phyloP scores from a whole-genome alignment of 2,113 vertebrate species.

The Tetrao urogallus region DNA sequence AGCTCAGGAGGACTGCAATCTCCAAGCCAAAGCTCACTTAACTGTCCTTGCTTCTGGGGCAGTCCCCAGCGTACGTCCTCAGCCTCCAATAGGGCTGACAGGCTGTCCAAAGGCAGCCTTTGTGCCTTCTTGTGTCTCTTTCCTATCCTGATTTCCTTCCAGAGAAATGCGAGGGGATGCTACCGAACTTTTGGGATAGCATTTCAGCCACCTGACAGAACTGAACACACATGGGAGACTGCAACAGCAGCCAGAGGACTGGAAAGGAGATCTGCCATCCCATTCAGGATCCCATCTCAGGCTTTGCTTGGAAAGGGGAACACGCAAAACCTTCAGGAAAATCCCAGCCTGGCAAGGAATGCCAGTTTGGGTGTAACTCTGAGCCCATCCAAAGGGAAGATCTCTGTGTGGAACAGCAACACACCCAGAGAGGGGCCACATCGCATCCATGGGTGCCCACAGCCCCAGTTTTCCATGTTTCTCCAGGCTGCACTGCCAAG shows the following conservation, averaged over 20 bases:
- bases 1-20: neutral
- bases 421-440: neutral
- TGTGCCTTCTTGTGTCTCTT: neutral
- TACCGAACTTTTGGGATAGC: neutral
- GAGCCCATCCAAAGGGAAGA: conserved; percentile 23
- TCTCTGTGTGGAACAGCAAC: neutral
- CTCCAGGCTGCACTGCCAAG: neutral
- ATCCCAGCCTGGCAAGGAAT: neutral
- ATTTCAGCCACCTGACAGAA: conserved; percentile 26
- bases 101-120: neutral
- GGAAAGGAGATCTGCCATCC: conserved; percentile 7
- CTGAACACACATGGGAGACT: neutral
- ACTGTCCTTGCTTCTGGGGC: neutral
- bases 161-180: neutral
- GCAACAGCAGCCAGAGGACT: conserved; percentile 7
- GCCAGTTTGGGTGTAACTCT: neutral
- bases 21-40: neutral
- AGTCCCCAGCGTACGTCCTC: neutral
- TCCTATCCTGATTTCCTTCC: neutral
- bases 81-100: neutral
- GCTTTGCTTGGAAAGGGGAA: neutral
- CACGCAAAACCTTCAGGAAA: neutral
- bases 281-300: neutral
- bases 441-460: neutral
- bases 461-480: neutral